Evolutionary conservation across 2,797 vertebrate species (phyloP).

Genomic region (Bucorvus abyssinicus): DNA sequence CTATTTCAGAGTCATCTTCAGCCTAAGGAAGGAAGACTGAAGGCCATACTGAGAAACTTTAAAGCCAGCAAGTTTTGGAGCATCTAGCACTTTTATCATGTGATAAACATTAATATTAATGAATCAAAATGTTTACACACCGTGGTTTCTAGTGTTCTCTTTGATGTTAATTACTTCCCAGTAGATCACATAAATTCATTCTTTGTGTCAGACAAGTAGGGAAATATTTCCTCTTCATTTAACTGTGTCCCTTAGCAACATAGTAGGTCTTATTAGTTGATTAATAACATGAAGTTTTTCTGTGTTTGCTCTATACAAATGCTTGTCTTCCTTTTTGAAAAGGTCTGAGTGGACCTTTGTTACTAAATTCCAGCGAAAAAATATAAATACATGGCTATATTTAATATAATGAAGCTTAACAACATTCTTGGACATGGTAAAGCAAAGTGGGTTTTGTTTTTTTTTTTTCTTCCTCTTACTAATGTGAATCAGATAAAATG

Average conservation of each 20-base stretch:
- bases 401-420: neutral
- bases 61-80: neutral
- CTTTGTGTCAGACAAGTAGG: slow-evolving; percentile 52
- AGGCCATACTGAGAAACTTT: neutral
- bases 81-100: neutral
- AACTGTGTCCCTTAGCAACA: slow-evolving; percentile 41
- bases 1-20: neutral
- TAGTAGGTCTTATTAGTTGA: slow-evolving; percentile 12
- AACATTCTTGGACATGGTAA: neutral
- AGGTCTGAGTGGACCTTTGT: neutral
- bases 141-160: neutral
- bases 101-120: slow-evolving; percentile 7
- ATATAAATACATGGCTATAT: neutral
- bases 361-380: neutral
- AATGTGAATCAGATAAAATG: neutral
- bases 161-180: slow-evolving; percentile 37
- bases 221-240: slow-evolving; percentile 66
- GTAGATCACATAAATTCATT: slow-evolving; percentile 47
- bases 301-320: neutral
- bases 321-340: neutral
- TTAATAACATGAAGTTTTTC: neutral
- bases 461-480: neutral
- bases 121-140: neutral
- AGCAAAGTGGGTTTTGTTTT: neutral
- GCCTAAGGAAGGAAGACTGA: neutral